Evolutionary conservation across 2,113 vertebrate genomes (phyloP), one percentile per base, ranked within the genome.

Genomic region (Triplophysa rosa): DNA sequence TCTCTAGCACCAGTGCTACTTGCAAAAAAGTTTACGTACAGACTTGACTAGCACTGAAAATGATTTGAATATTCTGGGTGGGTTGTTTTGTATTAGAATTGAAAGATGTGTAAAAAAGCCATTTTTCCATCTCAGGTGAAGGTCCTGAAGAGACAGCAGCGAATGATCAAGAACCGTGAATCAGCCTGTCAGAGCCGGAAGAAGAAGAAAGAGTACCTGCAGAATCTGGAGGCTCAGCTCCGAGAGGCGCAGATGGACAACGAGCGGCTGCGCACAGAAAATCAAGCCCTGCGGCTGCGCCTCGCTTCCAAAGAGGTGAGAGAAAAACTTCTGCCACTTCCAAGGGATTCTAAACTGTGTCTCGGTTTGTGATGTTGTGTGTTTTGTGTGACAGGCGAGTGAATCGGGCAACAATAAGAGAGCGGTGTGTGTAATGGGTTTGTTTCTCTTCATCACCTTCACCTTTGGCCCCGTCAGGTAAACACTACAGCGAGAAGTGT

Each of bases 101-200:
- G 7, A 6, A 8, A 37, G 33, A 37, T 8, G 33, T 7, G 4
- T 37, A 7, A 37, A 37, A 2, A 2, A 7, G 17, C 21, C 8
- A n/a, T 21, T 1, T n/a, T 58, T 58, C 2, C 8, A 19, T n/a
- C 1, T 76, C 82, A 97, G 95, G 90, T 95, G 73, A 97, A 97
- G 89, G 91, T 96, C 37, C 85, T 97, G 87, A 97, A 97, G 89
- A 88, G 96, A 29, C 96, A 97, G 90, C 96, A 97, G 90, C 89
- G 96, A 19, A 97, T 97, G 96, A 97, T 97, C 49, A 97, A 97
- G 91, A 97, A 97, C 92, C 85, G 95, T 0, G 96, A 97, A 89
- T 96, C 95, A 0, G 96, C 95, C 1, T 97, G 95, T 75, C 95
- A 96, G 93, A 96, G 95, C 0, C 90, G 96, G 62, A 91, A 92